Evolutionary conservation across 92 coral and sea anemone genomes (phyloP).

Genomic region (Montipora capitata): DNA sequence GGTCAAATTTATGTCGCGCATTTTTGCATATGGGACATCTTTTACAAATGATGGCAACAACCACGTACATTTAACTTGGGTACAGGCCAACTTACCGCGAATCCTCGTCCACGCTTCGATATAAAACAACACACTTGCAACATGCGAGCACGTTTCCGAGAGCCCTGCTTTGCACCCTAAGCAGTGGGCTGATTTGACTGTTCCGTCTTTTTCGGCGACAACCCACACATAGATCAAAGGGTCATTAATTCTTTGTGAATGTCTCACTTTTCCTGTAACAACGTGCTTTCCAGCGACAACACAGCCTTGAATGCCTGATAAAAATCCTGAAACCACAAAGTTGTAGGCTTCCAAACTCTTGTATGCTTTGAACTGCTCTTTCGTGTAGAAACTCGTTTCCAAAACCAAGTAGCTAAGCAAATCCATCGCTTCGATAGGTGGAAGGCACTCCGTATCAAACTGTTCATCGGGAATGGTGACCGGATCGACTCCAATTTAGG

Average conservation of each 20-base stretch:
- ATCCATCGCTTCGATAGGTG: no score
- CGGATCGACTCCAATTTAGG: neutral
- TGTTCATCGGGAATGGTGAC: neutral
- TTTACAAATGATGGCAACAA: constrained; percentile 50
- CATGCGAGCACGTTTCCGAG: constrained; percentile 38
- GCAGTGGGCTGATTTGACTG: constrained; percentile 55
- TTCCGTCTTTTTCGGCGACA: neutral
- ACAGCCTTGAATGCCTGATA: no score
- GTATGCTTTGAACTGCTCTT: no score
- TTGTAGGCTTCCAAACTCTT: constrained; percentile 64
- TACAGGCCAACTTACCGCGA: constrained; percentile 50
- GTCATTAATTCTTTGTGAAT: no score
- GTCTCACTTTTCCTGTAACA: no score
- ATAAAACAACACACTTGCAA: constrained; percentile 55
- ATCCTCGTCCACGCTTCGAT: constrained; percentile 46
- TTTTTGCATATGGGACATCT: constrained; percentile 28
- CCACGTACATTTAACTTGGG: constrained; percentile 70
- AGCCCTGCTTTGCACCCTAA: constrained; percentile 69
- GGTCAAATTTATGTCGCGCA: constrained; percentile 40
- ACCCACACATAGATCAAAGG: no score
- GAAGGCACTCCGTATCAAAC: neutral
- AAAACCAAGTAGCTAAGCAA: no score
- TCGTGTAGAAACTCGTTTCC: constrained; percentile 32
- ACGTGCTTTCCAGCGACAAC: no score
- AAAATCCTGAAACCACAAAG: constrained; percentile 49